These are phyloP conservation scores for Buathra laborator DNA, from an alignment of 2,888 invertebrate species.

Conservation along the genomic window DNA sequence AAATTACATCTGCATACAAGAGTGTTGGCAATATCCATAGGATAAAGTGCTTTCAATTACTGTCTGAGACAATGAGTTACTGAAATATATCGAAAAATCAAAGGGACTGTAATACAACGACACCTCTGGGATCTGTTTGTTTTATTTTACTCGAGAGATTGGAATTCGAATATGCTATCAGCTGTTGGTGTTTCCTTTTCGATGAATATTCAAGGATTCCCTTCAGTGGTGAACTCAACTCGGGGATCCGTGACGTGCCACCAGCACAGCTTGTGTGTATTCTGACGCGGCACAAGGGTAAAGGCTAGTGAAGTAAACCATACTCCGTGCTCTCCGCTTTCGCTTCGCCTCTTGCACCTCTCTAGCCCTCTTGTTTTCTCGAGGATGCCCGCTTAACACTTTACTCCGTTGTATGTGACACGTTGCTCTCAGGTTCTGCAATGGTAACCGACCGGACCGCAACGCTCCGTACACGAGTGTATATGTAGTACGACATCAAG, in stretches of 20 bases:
- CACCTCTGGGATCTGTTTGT: slow-evolving; percentile 11
- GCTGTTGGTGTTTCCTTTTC: slow-evolving; percentile 24
- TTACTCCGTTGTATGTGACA: neutral
- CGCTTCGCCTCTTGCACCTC: neutral
- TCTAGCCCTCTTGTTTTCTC: slow-evolving; percentile 1
- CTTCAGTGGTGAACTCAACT: slow-evolving; percentile 9
- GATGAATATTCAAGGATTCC: slow-evolving; percentile 56
- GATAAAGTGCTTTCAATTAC: neutral
- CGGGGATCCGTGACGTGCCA: slow-evolving; percentile 38
- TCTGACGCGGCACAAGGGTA: neutral
- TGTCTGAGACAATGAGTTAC: neutral
- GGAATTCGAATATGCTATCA: neutral
- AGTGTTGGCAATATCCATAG: neutral
- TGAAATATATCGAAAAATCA: neutral
- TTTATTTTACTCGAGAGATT: slow-evolving; percentile 28
- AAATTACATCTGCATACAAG: slow-evolving; percentile 8
- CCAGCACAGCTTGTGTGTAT: slow-evolving; percentile 13
- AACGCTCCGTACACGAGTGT: neutral
- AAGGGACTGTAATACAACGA: slow-evolving; percentile 1
- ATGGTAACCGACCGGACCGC: neutral
- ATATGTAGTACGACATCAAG: neutral
- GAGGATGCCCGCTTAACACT: neutral
- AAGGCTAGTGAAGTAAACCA: neutral
- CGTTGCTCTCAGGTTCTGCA: neutral
- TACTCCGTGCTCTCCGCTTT: neutral